A percentile compares a stretch with the other conserved stretches of the same genome.
phyloP scores from a whole-genome alignment of 2,888 invertebrate genomes.

The Cosmia pyralina region DNA sequence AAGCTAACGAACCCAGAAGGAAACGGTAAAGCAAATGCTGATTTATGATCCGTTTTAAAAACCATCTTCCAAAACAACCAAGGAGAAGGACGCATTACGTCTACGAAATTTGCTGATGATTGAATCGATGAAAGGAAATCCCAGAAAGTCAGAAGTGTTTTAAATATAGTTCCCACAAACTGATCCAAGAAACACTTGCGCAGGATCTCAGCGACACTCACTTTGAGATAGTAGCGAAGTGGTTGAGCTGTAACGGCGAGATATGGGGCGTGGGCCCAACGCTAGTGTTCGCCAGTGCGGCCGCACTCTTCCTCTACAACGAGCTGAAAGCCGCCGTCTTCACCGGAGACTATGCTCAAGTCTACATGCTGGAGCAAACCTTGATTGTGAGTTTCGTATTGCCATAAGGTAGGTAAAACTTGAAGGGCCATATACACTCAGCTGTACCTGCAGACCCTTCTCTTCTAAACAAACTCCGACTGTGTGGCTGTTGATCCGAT shows the following conservation, averaged over 20 bases:
- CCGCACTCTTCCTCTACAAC: slow-evolving; percentile 86
- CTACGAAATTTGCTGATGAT: not conserved
- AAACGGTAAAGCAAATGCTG: not conserved
- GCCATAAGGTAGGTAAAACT: not conserved
- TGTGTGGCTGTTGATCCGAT: not conserved
- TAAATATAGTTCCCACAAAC: not conserved
- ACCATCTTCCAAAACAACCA: not conserved
- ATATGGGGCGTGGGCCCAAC: slow-evolving; percentile 87
- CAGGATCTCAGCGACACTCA: slow-evolving; percentile 79
- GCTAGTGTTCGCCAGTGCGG: slow-evolving; percentile 86
- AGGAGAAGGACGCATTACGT: not conserved
- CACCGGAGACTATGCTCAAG: slow-evolving; percentile 77
- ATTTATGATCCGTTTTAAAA: not conserved
- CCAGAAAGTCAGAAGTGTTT: too few species aligned
- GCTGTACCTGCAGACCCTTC: not conserved
- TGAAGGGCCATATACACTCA: not conserved
- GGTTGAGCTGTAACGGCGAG: slow-evolving; percentile 89
- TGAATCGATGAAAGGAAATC: too few species aligned
- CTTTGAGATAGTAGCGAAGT: slow-evolving; percentile 78
- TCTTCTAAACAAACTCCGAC: not conserved
- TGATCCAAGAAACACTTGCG: slow-evolving; percentile 1
- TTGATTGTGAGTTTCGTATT: slow-evolving; percentile 75
- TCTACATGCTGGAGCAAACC: slow-evolving; percentile 80
- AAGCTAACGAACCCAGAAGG: not conserved
- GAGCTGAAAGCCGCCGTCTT: slow-evolving; percentile 82